Conservation (phyloP, 2,888 invertebrate species). For the Leucophenga maculata region DNA sequence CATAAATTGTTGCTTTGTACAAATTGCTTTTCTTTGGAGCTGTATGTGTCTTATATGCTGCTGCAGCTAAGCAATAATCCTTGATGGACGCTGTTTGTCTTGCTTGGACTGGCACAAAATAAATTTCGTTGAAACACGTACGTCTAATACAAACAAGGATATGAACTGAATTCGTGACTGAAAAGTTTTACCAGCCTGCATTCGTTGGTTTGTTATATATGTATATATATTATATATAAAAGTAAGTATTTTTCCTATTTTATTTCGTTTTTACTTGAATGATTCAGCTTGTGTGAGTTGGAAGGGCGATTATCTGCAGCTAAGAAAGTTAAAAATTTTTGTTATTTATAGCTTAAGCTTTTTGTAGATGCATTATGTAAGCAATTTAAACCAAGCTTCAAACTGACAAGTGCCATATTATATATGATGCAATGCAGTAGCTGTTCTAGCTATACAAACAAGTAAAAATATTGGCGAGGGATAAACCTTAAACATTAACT, state of each 20-base stretch:
- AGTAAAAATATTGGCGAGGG: no score
- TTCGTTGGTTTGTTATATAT: not conserved
- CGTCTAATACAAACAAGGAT: conserved; percentile 67
- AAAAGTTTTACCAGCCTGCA: conserved; percentile 49
- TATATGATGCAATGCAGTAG: no score
- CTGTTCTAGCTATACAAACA: no score
- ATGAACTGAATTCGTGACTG: conserved; percentile 66
- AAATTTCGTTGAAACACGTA: conserved; percentile 61
- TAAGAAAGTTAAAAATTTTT: conserved; percentile 53
- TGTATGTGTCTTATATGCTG: conserved; percentile 19
- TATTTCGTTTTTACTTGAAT: not conserved
- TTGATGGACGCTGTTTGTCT: conserved; percentile 46
- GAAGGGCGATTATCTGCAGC: no score
- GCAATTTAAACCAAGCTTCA: no score
- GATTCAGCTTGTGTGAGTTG: not conserved
- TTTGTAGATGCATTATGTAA: no score
- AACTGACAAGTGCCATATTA: no score
- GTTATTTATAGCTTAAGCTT: conserved; percentile 63
- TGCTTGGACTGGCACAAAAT: not conserved
- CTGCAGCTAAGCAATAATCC: conserved; percentile 58
- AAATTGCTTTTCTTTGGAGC: conserved; percentile 10
- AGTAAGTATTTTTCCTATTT: not conserved
- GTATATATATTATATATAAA: no score
- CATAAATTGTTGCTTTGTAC: conserved; percentile 15
- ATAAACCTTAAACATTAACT: no score